A percentile compares a stretch with the other conserved stretches of the same genome.
Evolutionary conservation across 2,888 invertebrate genomes (phyloP).

Genomic region (Drosophila sordidapex): DNA sequence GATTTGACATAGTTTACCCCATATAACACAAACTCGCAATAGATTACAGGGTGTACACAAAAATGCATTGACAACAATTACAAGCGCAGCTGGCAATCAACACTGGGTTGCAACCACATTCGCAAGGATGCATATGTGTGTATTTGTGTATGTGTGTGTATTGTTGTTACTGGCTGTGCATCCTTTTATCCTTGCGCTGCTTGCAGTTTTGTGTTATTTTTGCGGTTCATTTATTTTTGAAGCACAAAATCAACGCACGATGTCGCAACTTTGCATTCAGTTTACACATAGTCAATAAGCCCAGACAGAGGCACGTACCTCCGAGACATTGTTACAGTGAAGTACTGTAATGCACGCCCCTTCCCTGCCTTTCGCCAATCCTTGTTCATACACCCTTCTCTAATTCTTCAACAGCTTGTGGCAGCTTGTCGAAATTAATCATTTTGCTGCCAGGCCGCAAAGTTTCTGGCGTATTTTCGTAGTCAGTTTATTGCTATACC

Average conservation of each 20-base stretch:
- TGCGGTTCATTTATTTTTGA: slow-evolving; percentile 68
- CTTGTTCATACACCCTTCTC: too few species aligned
- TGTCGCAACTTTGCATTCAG: slow-evolving; percentile 68
- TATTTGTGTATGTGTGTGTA: neutral
- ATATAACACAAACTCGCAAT: too few species aligned
- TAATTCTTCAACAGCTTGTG: slow-evolving; percentile 58
- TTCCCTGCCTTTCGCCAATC: neutral
- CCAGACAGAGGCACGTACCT: slow-evolving; percentile 60
- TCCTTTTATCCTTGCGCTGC: slow-evolving; percentile 24
- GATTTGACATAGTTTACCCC: neutral
- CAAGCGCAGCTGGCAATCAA: slow-evolving; percentile 35
- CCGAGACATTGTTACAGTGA: slow-evolving; percentile 25
- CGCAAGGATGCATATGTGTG: neutral
- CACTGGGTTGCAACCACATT: slow-evolving; percentile 8
- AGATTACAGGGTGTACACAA: slow-evolving; percentile 9
- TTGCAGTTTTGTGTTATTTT: slow-evolving; percentile 51
- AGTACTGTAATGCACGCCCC: neutral
- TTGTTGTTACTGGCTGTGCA: slow-evolving; percentile 10
- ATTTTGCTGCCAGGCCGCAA: slow-evolving; percentile 69
- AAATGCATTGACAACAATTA: slow-evolving; percentile 44
- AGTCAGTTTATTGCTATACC: slow-evolving; percentile 11
- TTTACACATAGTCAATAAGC: slow-evolving; percentile 66
- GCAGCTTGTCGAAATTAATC: slow-evolving; percentile 79
- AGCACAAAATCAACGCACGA: slow-evolving; percentile 70
- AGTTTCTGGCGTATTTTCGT: slow-evolving; percentile 27